Conservation (phyloP, 2,113 vertebrate genomes). For the Zosterops lateralis region DNA sequence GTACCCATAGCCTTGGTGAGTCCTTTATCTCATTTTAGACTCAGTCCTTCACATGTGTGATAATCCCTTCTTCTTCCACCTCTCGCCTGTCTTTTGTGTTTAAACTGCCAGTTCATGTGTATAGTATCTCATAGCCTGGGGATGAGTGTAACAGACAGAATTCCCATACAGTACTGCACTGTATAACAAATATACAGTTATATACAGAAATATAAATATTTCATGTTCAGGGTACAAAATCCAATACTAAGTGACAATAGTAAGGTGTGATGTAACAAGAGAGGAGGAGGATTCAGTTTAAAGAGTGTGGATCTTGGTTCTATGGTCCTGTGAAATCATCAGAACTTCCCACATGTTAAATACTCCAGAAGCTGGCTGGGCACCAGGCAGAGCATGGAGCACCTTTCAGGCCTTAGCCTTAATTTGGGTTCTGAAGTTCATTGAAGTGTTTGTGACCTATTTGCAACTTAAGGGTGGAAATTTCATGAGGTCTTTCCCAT, state of each 20-base stretch:
- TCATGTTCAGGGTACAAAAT: neutral
- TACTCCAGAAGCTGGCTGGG: neutral
- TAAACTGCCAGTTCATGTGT: neutral
- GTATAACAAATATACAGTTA: too few relatives aligned
- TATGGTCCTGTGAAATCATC: neutral
- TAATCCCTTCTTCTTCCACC: neutral
- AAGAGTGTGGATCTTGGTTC: neutral
- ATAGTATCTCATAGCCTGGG: neutral
- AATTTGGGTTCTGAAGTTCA: neutral
- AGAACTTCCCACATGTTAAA: neutral
- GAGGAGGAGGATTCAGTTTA: neutral
- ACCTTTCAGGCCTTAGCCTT: neutral
- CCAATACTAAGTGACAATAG: neutral
- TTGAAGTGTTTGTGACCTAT: neutral
- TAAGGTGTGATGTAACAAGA: neutral
- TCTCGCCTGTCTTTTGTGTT: neutral
- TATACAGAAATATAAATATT: too few relatives aligned
- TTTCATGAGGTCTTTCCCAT: neutral
- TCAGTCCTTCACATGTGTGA: neutral
- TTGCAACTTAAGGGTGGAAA: neutral
- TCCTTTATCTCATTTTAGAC: neutral
- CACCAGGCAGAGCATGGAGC: neutral
- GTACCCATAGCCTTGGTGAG: neutral
- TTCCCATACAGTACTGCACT: neutral
- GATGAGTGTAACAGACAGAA: neutral